Base-by-base conservation (phyloP, 2,797 vertebrate species). In the Tiaroga cobitis region DNA sequence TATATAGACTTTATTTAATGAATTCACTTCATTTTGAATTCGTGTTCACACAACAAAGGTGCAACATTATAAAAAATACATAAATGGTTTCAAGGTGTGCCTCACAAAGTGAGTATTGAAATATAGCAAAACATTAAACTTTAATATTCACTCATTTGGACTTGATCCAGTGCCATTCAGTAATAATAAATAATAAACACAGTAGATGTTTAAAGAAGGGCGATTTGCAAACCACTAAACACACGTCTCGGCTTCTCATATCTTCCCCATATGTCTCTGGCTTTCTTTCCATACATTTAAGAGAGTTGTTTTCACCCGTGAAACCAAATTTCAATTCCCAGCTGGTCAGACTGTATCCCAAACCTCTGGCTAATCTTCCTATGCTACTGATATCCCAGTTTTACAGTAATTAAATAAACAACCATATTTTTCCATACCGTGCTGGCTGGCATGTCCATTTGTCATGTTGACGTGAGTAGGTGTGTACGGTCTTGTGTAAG, bases 401-500 rank as follows among this genome's bases (percentile, higher is more conserved):
- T 68, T 18, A 43, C 10, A 26, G 19, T 70, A 61, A 69, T 70
- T n/a, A 26, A 65, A 77, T 43, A 32, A 49, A 56, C 49, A 32
- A 61, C 65, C 19, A 43, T 15, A 59, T 69, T 54, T 54, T 70
- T 70, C 65, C 67, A 49, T 72, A 41, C 32, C n/a, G 51, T 86
- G 82, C 68, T 80, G 63, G 24, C 26, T 79, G 26, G 59, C 54
- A 34, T 75, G 18, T 69, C 11, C 56, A 87, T 65, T 90, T 90
- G 82, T 87, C 74, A 76, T 72, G 59, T 37, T 51, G 75, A 87
- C 69, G 56, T 54, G 54, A 73, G 85, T 80, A 80, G 79, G 82
- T 43, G 68, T 65, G 77, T n/a, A 43, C 5, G 16, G 37, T 69
- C 73, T 91, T 91, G 83, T 51, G 63, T 88, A 90, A 90, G 34